Base-by-base conservation (phyloP, 2,113 vertebrate species). In the Natator depressus region DNA sequence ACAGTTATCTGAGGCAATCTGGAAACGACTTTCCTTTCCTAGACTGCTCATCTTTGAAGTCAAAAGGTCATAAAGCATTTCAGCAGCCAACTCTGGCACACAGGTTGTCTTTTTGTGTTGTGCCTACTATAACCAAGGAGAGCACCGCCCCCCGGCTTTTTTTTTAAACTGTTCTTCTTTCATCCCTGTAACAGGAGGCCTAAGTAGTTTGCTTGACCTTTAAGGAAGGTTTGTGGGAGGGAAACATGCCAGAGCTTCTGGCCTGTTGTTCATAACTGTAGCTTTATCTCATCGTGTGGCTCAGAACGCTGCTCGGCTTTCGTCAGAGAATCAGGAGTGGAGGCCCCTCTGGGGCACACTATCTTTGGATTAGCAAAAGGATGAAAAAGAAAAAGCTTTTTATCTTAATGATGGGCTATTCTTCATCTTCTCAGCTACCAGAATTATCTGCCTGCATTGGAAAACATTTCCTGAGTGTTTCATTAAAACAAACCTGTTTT, bases 241-340 rank as follows among this genome's bases (percentile, higher is more conserved):
- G 88, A 96, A 94, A 89, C n/a, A 83, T 95, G 85, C 88, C 95
- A 97, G 76, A 82, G 12, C 80, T 93, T 93, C 91, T 93, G 89
- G 85, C 78, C 91, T 1, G 38, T 72, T 57, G 79, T 94, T 97
- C 85, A 87, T 94, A 96, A 84, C 62, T 93, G 53, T 88, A 88
- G 92, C 81, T 95, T 97, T 97, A 97, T 97, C 95, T 97, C 89
- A 88, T 87, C 88, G 89, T 90, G 82, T 90, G 92, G 92, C 88
- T 96, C 89, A 78, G 87, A 88, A 90, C 14, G 57, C 85, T 93
- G 93, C 72, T 92, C 38, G 9, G 79, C 84, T 96, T 97, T 97
- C 49, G 25, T 93, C 96, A 97, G 89, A 89, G 69, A 95, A 87
- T 89, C 89, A 91, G 88, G 93, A 91, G 75, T 82, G 86, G 82